Evolutionary conservation across 2,113 vertebrate species (phyloP).

Genomic region (Bujurquina vittata): DNA sequence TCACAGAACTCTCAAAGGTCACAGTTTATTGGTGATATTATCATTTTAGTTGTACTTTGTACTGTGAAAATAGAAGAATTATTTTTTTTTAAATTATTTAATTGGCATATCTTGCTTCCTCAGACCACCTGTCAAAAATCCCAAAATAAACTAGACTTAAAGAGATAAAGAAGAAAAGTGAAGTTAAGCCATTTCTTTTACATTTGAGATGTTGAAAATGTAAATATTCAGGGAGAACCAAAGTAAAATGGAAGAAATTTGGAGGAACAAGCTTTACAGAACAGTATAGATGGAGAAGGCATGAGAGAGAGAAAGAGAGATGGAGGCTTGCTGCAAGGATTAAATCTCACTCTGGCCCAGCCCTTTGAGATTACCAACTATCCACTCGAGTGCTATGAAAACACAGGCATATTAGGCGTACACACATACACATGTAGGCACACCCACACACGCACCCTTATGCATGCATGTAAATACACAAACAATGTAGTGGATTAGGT

Average conservation of each 20-base stretch:
- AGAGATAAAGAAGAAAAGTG: not conserved
- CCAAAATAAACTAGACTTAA: not conserved
- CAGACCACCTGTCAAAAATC: not conserved
- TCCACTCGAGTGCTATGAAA: slow-evolving; percentile 65
- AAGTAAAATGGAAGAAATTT: not conserved
- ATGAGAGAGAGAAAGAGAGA: slow-evolving; percentile 43
- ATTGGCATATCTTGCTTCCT: not conserved
- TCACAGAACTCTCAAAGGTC: not conserved
- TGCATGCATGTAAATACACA: slow-evolving; percentile 43
- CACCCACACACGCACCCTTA: not conserved
- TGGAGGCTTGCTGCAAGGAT: slow-evolving; percentile 54
- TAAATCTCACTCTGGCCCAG: slow-evolving; percentile 64
- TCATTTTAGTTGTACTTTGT: not conserved
- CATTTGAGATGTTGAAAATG: not conserved
- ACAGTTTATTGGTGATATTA: not conserved
- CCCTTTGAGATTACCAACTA: slow-evolving; percentile 64
- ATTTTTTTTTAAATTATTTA: no score
- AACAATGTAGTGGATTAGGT: slow-evolving; percentile 62
- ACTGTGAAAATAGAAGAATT: not conserved
- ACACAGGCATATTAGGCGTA: slow-evolving; percentile 61
- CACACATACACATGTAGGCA: slow-evolving; percentile 18
- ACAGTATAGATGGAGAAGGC: slow-evolving; percentile 4
- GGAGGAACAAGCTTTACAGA: not conserved
- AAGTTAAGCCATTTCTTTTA: not conserved
- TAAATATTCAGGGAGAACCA: not conserved